Evolutionary conservation across 1,140 invertebrate species (phyloP), one percentile per base, ranked within the genome.

Genomic region (Brachionus rotundiformis): DNA sequence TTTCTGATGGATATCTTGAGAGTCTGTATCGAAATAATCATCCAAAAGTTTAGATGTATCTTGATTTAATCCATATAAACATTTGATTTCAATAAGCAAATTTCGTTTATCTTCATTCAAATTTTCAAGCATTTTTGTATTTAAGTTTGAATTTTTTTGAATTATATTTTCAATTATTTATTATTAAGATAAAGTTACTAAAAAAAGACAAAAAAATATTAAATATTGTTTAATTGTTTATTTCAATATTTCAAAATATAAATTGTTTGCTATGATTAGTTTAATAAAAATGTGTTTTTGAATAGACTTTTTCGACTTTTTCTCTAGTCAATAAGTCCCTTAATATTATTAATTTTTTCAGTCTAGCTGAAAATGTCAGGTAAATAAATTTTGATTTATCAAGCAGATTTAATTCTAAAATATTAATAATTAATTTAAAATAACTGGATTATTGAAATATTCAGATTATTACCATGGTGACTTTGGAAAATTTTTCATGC

Each of bases 51-150:
- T 73, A 27, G n/a, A 11, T 23, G 36, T 6, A 27, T 73, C 68
- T 5, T 73, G 68, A 29, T 73, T 73, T 4, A 73, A 27, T 6
- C 68, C 68, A 44, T 23, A 73, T 6, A 73, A 5, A 27, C 16
- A 44, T 29, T 73, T 73, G 19, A 73, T 73, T 25, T 73, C 68
- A 73, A 44, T 44, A 4, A 73, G 19, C 11, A 73, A 73, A 44
- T 73, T 23, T n/a, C 25, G n/a, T 44, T 73, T 73, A 25, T 44
- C 36, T 44, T 44, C 3, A 25, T 23, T 44, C 25, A 73, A 73
- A 44, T 25, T 31, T 8, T 47, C 68, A 27, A 73, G 29, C 68
- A 73, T 73, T 44, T 73, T 73, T 33, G 31, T 8, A 54, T 54
- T 54, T 10, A 16, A 29, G 31, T 19, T 65, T 33, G 8, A 65